Base-by-base conservation (phyloP, 2,888 invertebrate genomes). In the Tenthredo livida region DNA sequence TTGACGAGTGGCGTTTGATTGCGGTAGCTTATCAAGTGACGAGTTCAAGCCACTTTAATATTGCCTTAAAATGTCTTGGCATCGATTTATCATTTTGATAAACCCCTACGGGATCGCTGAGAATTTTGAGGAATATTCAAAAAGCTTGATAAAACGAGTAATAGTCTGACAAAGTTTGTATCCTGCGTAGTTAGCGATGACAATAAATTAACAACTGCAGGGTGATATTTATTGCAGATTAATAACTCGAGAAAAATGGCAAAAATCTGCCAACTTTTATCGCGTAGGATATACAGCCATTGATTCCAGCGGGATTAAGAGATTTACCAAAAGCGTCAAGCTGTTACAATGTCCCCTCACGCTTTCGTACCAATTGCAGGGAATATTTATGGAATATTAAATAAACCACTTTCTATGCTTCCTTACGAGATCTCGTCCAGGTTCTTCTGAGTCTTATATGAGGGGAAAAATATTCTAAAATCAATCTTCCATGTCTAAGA, bases 371-470 rank as follows among this genome's bases (percentile, higher is more conserved):
- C 21, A 61, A 25, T 80, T 47, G 33, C 80, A 58, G 37, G 21
- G 37, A 40, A 61, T 80, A 61, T 80, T 80, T 80, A 80, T 61
- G 80, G 40, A 58, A 80, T 80, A 58, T 37, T 61, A 58, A 80
- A 80, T 80, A 37, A 80, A 61, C 80, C 80, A 61, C n/a, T 80
- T 80, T 61, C 21, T 17, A 80, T 40, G 37, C 58, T 25, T 37
- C 61, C n/a, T 80, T 25, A 21, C 40, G 40, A 10, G 40, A 40
- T 61, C 80, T 15, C 15, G 33, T 77, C 25, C 40, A 15, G 54
- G 7, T 9, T 43, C n/a, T 77, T 15, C 50, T 29, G 54, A 50
- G 6, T 54, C 15, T 29, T 54, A 73, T 29, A 17, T 43, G 21
- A n/a, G 72, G 17, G 33, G 29, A 33, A 50, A 77, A 77, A 77